Evolutionary conservation across 2,113 vertebrate species (phyloP), one percentile per base, ranked within the genome.

Genomic region (Steatornis caripensis): DNA sequence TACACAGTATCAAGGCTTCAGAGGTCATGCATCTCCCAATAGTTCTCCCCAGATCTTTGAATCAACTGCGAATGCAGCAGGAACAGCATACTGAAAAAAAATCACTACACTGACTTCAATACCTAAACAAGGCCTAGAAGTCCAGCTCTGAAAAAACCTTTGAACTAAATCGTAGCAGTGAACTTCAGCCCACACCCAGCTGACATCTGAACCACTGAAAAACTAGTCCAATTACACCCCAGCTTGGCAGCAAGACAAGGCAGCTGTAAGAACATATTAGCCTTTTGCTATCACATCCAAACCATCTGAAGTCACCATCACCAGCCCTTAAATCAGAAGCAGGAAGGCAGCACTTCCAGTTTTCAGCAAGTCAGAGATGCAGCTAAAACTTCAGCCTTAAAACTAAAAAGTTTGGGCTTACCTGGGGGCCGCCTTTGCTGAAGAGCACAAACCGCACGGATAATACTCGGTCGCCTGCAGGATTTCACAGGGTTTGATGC

Each of bases 201-300:
- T 94, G 97, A 95, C 95, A 90, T 78, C 88, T 96, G 92, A 93
- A 93, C 96, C 88, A 10, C 76, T n/a, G 88, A 46, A 68, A 93
- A 95, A 45, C 76, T 5, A 58, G 76, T 71, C 83, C 90, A 97
- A 91, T 96, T 94, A 95, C 80, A 87, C 7, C 70, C 65, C 34
- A 71, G 53, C 88, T 78, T 34, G 0, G 64, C 41, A 75, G 90
- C 92, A 72, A 86, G 82, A 24, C 90, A 15, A 71, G 89, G 94
- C 79, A 93, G 86, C 93, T 83, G 11, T 11, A 71, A 48, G 58
- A 34, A 80, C 2, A 14, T 3, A 54, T 89, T 36, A 79, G 89
- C 88, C 84, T 89, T 78, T 75, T 84, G 69, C 95, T 91, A 86
- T 75, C 86, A 57, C 77, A 92, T 29, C 92, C 95, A 90, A 76